Conservation (phyloP, 2,797 vertebrate genomes). For the Linurgus olivaceus region DNA sequence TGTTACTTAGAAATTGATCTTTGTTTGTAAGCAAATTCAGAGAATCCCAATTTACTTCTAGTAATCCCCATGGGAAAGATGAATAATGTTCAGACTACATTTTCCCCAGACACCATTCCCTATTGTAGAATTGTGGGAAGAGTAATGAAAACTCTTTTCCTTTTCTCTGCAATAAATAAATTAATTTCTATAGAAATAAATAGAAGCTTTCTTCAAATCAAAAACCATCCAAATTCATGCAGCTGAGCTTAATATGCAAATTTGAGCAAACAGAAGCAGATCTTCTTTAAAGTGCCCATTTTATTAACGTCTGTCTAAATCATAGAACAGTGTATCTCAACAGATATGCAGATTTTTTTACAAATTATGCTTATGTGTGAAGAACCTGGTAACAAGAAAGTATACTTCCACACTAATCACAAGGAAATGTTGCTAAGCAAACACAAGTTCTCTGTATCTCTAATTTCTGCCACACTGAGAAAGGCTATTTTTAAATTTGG, state of each 20-base stretch:
- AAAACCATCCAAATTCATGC: background rate
- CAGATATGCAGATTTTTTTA: background rate
- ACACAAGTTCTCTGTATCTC: background rate
- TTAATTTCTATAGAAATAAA: background rate
- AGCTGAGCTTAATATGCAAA: background rate
- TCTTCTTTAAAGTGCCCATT: background rate
- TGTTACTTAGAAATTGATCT: slow-evolving; percentile 31
- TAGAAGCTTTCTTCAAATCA: background rate
- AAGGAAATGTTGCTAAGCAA: background rate
- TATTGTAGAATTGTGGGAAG: background rate
- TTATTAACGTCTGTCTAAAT: background rate
- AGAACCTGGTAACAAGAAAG: background rate
- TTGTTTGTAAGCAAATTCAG: slow-evolving; percentile 32
- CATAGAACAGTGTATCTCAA: background rate
- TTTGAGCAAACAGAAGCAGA: background rate
- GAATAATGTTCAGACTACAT: background rate
- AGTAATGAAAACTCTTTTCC: background rate
- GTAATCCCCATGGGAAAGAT: background rate
- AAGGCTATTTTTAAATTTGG: background rate
- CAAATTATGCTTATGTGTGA: background rate
- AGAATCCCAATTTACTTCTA: background rate
- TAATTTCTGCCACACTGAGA: background rate
- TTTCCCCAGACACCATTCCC: background rate
- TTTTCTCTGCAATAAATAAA: background rate
- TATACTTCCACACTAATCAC: background rate